Conservation (phyloP, 2,797 vertebrate genomes). For the Tamandua tetradactyla region DNA sequence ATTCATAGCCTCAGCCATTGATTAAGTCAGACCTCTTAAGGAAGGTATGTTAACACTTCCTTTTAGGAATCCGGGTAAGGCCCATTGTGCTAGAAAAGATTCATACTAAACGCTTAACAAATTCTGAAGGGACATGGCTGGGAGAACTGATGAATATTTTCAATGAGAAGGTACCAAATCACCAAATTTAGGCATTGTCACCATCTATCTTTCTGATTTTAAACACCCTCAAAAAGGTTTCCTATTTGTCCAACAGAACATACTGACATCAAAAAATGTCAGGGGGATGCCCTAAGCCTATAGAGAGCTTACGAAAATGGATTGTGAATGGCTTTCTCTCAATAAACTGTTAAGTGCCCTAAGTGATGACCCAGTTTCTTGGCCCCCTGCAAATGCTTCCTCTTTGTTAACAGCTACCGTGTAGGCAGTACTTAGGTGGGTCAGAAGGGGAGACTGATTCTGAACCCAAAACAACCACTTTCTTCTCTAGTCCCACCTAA, state of each 20-base stretch:
- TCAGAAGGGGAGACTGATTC: background rate
- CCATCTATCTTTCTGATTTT: constrained; percentile 1
- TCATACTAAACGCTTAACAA: constrained; percentile 14
- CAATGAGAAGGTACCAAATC: background rate
- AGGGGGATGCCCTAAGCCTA: background rate
- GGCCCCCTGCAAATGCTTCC: background rate
- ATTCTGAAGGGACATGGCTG: background rate
- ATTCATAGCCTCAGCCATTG: background rate
- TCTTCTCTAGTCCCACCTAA: background rate
- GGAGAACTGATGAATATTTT: background rate
- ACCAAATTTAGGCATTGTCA: background rate
- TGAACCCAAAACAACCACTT: background rate
- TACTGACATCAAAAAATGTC: background rate
- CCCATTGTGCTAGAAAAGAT: background rate
- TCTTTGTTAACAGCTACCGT: background rate
- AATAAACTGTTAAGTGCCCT: background rate
- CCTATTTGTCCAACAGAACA: background rate
- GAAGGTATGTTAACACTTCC: background rate
- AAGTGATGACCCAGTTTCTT: background rate
- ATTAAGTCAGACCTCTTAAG: constrained; percentile 36
- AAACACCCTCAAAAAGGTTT: constrained; percentile 11
- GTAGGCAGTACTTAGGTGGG: background rate
- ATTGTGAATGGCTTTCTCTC: background rate
- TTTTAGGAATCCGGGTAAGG: background rate
- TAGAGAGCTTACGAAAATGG: background rate